Evolutionary conservation across 2,888 invertebrate genomes (phyloP).

Genomic region (Lasioglossum villosulum): DNA sequence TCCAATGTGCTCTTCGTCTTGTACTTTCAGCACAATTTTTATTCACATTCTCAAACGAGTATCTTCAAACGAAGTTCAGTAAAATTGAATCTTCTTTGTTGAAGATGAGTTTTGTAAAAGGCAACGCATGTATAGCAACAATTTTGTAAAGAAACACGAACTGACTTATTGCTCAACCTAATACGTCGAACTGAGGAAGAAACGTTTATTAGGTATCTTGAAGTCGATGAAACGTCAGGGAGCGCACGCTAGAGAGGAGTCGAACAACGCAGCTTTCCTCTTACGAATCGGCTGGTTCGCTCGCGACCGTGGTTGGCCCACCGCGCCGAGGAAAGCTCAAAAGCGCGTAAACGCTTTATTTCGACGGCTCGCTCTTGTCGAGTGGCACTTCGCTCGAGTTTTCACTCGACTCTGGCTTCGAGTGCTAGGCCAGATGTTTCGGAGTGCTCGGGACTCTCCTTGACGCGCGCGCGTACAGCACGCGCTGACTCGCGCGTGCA

Average conservation of each 20-base stretch:
- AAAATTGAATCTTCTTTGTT: too few species aligned
- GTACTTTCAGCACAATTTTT: background rate
- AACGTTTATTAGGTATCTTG: slow-evolving; percentile 57
- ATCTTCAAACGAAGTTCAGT: too few species aligned
- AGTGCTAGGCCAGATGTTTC: slow-evolving; percentile 73
- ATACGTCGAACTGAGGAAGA: background rate
- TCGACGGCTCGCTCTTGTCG: slow-evolving; percentile 59
- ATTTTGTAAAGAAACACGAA: background rate
- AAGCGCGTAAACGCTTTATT: slow-evolving; percentile 77
- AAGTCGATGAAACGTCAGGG: slow-evolving; percentile 25
- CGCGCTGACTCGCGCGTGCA: slow-evolving; percentile 62
- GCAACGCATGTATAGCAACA: background rate
- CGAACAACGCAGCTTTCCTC: slow-evolving; percentile 20
- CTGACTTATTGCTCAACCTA: background rate
- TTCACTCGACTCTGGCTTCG: slow-evolving; percentile 64
- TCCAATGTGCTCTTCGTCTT: background rate
- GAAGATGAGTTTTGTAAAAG: background rate
- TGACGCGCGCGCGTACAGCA: slow-evolving; percentile 67
- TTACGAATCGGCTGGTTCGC: slow-evolving; percentile 21
- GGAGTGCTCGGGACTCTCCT: slow-evolving; percentile 65
- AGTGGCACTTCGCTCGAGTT: slow-evolving; percentile 63
- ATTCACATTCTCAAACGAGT: too few species aligned
- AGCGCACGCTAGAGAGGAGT: slow-evolving; percentile 10
- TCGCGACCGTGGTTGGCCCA: slow-evolving; percentile 27
- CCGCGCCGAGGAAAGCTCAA: slow-evolving; percentile 71